Percentiles rank a stretch among this genome's conserved stretches.
Evolutionary conservation across 2,888 invertebrate species (phyloP).

Genomic region (Drosophila infuscata): DNA sequence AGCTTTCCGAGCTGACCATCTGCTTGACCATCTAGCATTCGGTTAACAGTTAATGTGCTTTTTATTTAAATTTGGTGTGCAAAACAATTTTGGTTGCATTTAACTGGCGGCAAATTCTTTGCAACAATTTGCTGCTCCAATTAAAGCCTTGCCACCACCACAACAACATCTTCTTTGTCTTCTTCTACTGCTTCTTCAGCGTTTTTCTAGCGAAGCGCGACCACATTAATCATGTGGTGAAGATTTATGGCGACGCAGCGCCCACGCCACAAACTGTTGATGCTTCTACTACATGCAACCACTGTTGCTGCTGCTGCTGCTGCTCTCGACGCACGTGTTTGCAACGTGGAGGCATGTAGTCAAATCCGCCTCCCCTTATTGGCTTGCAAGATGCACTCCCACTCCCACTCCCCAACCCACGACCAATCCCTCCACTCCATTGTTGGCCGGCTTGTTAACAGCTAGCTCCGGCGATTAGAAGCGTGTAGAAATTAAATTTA

Average conservation of each 20-base stretch:
- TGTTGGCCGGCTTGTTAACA: conserved; percentile 33
- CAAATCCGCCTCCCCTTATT: conserved; percentile 19
- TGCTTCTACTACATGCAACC: not conserved
- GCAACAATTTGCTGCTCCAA: conserved; percentile 79
- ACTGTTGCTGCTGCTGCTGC: not conserved
- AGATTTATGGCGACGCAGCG: conserved; percentile 72
- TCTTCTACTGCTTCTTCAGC: not conserved
- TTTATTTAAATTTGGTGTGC: conserved; percentile 49
- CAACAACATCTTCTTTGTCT: not conserved
- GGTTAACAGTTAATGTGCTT: conserved; percentile 44
- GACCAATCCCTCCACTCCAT: conserved; percentile 13
- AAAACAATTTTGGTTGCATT: conserved; percentile 53
- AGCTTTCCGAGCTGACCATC: conserved; percentile 56
- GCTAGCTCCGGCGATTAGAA: conserved; percentile 42
- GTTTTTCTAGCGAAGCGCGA: conserved; percentile 57
- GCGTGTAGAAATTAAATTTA: conserved; percentile 63
- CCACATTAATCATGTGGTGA: conserved; percentile 71
- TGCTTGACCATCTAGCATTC: conserved; percentile 63
- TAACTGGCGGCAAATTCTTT: conserved; percentile 70
- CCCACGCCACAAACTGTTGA: conserved; percentile 52
- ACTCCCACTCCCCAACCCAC: not conserved
- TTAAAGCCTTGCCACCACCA: conserved; percentile 49
- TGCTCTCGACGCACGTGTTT: conserved; percentile 46
- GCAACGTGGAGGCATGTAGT: conserved; percentile 31
- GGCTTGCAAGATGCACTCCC: not conserved